Evolutionary conservation across 2,888 invertebrate species (phyloP).

Genomic region (Himalopsyche kuldschensis): DNA sequence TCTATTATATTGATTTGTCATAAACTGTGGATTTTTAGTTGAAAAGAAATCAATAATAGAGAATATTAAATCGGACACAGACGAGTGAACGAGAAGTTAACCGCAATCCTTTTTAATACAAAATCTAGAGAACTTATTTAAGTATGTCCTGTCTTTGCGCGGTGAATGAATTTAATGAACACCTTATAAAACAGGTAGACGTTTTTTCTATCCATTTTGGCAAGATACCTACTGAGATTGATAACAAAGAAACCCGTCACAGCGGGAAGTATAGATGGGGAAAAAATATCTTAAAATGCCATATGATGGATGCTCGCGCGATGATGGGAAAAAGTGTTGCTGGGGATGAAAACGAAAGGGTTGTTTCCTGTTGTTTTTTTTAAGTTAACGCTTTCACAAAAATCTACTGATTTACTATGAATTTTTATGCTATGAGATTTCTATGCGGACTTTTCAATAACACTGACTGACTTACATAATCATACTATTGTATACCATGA

Average conservation of each 20-base stretch:
- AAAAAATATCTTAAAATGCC: constrained; percentile 6
- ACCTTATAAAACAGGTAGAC: not conserved
- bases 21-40: too few species aligned
- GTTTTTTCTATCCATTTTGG: not conserved
- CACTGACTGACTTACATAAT: too few species aligned
- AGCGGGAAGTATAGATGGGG: not conserved
- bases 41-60: too few species aligned
- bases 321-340: constrained; percentile 27
- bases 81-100: too few species aligned
- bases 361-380: constrained; percentile 29
- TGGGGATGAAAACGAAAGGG: constrained; percentile 35
- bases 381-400: not conserved
- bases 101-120: too few species aligned
- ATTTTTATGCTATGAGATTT: not conserved
- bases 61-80: too few species aligned
- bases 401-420: not conserved
- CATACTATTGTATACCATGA: too few species aligned
- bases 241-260: not conserved
- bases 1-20: too few species aligned
- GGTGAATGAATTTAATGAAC: not conserved
- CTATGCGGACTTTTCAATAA: not conserved
- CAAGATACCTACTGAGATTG: not conserved
- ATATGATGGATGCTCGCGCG: constrained; percentile 20
- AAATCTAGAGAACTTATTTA: too few species aligned
- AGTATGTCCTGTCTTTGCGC: not conserved